A percentile compares a stretch with the other conserved stretches of the same genome.
These are phyloP conservation scores for Nemopilema nomurai DNA, from an alignment of 30 jellyfish, hydroid and myxozoan species.

Conservation along the genomic window DNA sequence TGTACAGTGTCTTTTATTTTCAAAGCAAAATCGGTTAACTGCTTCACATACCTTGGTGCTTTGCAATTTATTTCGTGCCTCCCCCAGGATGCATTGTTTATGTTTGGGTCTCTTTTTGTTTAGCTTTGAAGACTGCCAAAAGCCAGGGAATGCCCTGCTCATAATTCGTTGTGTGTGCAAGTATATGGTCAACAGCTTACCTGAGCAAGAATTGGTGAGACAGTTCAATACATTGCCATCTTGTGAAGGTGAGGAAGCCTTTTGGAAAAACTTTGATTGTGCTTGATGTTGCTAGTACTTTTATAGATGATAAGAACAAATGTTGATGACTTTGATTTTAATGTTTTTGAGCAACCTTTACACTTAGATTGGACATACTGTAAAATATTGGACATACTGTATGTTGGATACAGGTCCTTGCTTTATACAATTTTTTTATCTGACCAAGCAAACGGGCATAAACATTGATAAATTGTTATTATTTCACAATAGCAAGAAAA, in stretches of 20 bases:
- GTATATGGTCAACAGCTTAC: conserved; percentile 56
- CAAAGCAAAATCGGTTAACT: too few species aligned
- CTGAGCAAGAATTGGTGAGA: conserved; percentile 65
- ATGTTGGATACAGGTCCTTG: too few species aligned
- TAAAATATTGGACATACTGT: too few species aligned
- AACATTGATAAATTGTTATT: too few species aligned
- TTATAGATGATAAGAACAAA: neutral
- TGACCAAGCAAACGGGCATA: too few species aligned
- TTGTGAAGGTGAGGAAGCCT: conserved; percentile 58
- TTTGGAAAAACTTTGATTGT: neutral
- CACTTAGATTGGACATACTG: too few species aligned
- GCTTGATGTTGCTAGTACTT: too few species aligned
- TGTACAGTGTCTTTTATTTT: neutral
- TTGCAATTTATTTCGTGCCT: too few species aligned
- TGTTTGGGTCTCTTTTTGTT: neutral
- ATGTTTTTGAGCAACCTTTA: neutral
- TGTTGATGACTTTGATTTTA: neutral
- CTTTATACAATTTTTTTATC: too few species aligned
- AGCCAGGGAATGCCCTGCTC: conserved; percentile 58
- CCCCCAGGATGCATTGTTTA: neutral
- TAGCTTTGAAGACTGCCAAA: conserved; percentile 35
- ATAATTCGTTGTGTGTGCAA: conserved; percentile 69
- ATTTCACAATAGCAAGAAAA: too few species aligned
- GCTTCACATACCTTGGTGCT: too few species aligned
- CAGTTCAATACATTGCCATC: conserved; percentile 74